Base-by-base conservation (phyloP, 1,140 invertebrate species). In the Anadara kagoshimensis region DNA sequence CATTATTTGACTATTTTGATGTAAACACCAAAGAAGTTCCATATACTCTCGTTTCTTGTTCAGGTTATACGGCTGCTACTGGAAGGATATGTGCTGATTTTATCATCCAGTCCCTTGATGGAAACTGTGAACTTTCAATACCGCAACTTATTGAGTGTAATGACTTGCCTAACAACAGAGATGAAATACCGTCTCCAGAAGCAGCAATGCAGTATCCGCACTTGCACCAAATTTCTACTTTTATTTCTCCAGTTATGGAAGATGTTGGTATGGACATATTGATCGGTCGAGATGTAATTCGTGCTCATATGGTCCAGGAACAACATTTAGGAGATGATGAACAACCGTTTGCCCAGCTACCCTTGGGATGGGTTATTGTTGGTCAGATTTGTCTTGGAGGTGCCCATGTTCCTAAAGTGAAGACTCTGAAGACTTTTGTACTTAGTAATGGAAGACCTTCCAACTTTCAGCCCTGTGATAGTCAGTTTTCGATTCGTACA, bases 221-320 rank as follows among this genome's bases (percentile, higher is more conserved):
- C 29, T 47, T 78, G n/a, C 44, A 24, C 41, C 43, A 53, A n/a
- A 51, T 69, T 16, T 41, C 68, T 5, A 4, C 26, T n/a, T 51
- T 43, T n/a, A 71, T 72, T 18, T 51, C 68, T 0, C 47, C 29
- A 22, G 2, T 78, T 20, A 58, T 69, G 22, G 3, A 62, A 0
- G 51, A 66, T 12, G 41, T 45, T 16, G 16, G 69, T 8, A 78
- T 75, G 5, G 44, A 53, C 8, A 29, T 75, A 1, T 44, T 78
- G 14, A 64, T 71, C 26, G 76, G 67, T 2, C 51, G 66, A 22
- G 76, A 78, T 65, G 12, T 78, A 1, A 22, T 68, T 24, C 47
- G 51, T 45, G 72, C 54, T 11, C 73, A 75, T 63, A 62, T 70
- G 44, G 68, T 78, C 7, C 49, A 58, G 22, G 63, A 75, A 4